Evolutionary conservation across 92 coral and sea anemone species (phyloP).

Genomic region (Porites cylindrica): DNA sequence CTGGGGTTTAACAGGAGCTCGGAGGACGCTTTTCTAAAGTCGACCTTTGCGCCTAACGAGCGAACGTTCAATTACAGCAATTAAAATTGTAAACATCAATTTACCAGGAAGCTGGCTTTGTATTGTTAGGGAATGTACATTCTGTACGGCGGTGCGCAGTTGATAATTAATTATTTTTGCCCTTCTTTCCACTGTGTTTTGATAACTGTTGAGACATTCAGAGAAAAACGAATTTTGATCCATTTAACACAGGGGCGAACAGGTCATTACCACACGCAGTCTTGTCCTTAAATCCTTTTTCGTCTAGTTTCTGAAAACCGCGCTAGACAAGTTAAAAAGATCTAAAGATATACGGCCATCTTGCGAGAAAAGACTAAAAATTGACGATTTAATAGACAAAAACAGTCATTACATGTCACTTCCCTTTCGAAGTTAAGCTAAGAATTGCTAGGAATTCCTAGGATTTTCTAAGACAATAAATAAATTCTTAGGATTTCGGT

Average conservation of each 20-base stretch:
- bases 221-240: neutral
- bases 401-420: neutral
- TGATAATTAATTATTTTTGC: neutral
- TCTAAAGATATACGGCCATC: too few relatives aligned
- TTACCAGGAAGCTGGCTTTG: slow-evolving; percentile 2
- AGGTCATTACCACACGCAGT: neutral
- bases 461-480: neutral
- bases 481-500: too few relatives aligned
- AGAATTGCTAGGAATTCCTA: neutral
- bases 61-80: neutral
- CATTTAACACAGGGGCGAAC: neutral
- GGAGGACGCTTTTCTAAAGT: neutral
- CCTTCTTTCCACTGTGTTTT: neutral
- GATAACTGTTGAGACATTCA: slow-evolving; percentile 6
- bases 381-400: neutral
- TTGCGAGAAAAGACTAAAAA: neutral
- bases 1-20: neutral
- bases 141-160: slow-evolving; percentile 23
- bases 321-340: neutral
- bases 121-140: neutral
- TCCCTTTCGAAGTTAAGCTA: neutral
- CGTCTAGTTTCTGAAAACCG: neutral
- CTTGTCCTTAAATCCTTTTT: neutral
- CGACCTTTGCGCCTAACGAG: neutral
- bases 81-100: neutral